A percentile compares a stretch with the other conserved stretches of the same genome.
phyloP scores from a whole-genome alignment of 2,888 invertebrate species.

The Ceramica pisi region DNA sequence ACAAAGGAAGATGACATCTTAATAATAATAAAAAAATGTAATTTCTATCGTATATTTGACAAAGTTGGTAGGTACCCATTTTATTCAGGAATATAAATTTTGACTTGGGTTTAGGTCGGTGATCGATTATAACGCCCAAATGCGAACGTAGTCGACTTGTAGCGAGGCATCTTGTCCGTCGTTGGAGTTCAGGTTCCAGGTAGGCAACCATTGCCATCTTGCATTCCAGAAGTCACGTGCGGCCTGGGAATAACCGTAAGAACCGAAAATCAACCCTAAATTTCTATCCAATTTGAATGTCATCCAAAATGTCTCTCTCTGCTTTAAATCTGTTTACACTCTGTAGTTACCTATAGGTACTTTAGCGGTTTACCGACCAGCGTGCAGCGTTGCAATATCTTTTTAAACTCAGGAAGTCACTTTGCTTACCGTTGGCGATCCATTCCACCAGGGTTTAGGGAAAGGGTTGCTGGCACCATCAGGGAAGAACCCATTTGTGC shows the following conservation, averaged over 20 bases:
- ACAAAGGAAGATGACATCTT: neutral
- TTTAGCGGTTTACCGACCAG: neutral
- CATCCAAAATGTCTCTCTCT: no score
- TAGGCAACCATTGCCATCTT: slow-evolving; percentile 89
- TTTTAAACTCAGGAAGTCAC: neutral
- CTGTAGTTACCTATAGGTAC: neutral
- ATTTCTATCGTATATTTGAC: no score
- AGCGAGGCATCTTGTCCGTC: slow-evolving; percentile 91
- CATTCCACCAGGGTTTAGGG: slow-evolving; percentile 92
- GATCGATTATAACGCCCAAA: slow-evolving; percentile 90
- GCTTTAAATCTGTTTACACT: no score
- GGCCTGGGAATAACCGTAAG: slow-evolving; percentile 83
- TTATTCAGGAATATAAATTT: slow-evolving; percentile 8
- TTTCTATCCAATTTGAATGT: no score
- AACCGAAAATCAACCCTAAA: neutral
- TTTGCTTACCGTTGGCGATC: slow-evolving; percentile 86
- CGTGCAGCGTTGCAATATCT: neutral
- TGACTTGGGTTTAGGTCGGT: slow-evolving; percentile 12
- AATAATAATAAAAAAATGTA: no score
- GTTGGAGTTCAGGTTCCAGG: slow-evolving; percentile 90
- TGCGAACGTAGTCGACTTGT: slow-evolving; percentile 92
- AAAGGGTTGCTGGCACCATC: slow-evolving; percentile 90
- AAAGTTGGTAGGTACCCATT: no score
- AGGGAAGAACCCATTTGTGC: slow-evolving; percentile 92
- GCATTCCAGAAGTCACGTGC: slow-evolving; percentile 92